These are phyloP conservation scores for Raja brachyura DNA, from an alignment of 2,113 vertebrate genomes.

Conservation along the genomic window DNA sequence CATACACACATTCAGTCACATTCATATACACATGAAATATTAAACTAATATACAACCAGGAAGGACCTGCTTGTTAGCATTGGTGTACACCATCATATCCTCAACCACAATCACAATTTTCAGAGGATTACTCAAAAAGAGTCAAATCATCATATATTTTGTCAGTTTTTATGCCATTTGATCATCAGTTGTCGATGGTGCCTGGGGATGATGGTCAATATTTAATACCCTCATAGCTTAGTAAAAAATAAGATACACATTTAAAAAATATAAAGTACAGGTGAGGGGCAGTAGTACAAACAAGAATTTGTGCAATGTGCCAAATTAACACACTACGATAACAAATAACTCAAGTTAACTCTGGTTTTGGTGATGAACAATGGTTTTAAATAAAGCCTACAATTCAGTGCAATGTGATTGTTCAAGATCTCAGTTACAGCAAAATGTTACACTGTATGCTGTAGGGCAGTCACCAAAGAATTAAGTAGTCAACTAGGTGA, in stretches of 20 bases:
- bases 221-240: slow-evolving; percentile 39
- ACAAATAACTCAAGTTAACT: neutral
- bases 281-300: slow-evolving; percentile 59
- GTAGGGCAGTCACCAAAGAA: slow-evolving; percentile 13
- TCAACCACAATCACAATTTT: slow-evolving; percentile 58
- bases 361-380: slow-evolving; percentile 24
- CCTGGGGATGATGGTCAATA: slow-evolving; percentile 38
- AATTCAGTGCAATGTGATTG: slow-evolving; percentile 34
- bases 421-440: slow-evolving; percentile 34
- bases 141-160: slow-evolving; percentile 45
- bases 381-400: slow-evolving; percentile 19
- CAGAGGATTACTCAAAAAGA: slow-evolving; percentile 47
- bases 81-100: slow-evolving; percentile 56
- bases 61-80: slow-evolving; percentile 61
- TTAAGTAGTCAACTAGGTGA: slow-evolving; percentile 2
- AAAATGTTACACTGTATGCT: slow-evolving; percentile 30
- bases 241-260: slow-evolving; percentile 42
- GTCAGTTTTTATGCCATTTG: slow-evolving; percentile 54
- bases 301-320: slow-evolving; percentile 50
- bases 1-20: slow-evolving; percentile 58
- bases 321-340: slow-evolving; percentile 57
- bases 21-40: slow-evolving; percentile 40
- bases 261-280: slow-evolving; percentile 46
- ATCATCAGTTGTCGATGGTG: slow-evolving; percentile 49
- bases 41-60: slow-evolving; percentile 54